Evolutionary conservation across 64 coral and sea anemone species (phyloP), one percentile per base, ranked within the genome.

Genomic region (Actinia equina): DNA sequence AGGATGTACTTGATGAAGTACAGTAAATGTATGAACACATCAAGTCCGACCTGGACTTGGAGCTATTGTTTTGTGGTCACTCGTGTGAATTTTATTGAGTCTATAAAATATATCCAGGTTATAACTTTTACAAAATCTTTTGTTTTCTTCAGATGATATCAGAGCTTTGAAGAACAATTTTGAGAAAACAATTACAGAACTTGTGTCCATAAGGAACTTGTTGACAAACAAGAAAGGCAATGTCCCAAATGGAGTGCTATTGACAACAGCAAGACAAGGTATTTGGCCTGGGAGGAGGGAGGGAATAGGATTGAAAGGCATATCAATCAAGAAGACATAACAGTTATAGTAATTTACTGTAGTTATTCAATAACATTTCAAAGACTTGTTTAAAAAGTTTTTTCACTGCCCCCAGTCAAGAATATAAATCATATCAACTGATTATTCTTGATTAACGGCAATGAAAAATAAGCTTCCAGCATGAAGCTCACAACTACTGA

Each of bases 111-210:
- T 5, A 60, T 60, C 0, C 59, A 18, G 59, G 12, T 17, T 49
- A 49, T 41, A 43, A 78, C 0, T 78, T 78, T 78, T 41, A 37
- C 18, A 49, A 49, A 25, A 37, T 81, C 5, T 81, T 51, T 51
- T 81, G 42, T 79, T 79, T 43, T 79, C 43, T 25, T 81, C 11
- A 81, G 78, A 81, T 49, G 49, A 81, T 51, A 52, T 81, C 42
- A 52, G 45, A 4, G 19, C 42, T 9, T 37, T 81, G 9, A 52
- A 44, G 18, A 81, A 44, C 45, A 81, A 52, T 20, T 81, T 81
- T 52, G 49, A 81, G 78, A 81, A 52, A 81, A 52, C 49, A 20
- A 18, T 81, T 17, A 52, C 44, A 19, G 78, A 81, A 52, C 78
- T 81, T 20, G 7, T 9, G 27, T 37, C 17, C 41, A 44, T 81